A percentile compares a stretch with the other conserved stretches of the same genome.
Evolutionary conservation across 1,140 invertebrate species (phyloP).

Genomic region (Leptinotarsa lineolata): DNA sequence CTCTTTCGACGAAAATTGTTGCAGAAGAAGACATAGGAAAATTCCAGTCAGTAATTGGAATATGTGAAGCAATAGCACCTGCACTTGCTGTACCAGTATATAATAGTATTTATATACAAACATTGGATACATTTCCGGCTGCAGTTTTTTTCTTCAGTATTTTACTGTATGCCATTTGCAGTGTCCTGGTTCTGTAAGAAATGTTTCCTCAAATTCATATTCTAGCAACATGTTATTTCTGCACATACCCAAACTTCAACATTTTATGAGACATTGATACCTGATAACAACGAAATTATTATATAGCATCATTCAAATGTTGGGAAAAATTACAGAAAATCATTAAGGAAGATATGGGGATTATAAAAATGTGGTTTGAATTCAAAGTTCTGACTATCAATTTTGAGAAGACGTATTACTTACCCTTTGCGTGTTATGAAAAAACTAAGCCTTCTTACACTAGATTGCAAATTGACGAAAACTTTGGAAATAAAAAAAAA

Average conservation of each 20-base stretch:
- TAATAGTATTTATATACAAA: conserved; percentile 57
- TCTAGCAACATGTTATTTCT: neutral
- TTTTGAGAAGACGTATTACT: too few species aligned
- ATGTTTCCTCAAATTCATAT: neutral
- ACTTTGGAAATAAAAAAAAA: too few species aligned
- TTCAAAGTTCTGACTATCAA: too few species aligned
- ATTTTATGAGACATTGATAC: neutral
- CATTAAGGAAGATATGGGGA: too few species aligned
- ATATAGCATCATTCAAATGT: too few species aligned
- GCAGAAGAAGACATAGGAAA: conserved; percentile 60
- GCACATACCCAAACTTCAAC: too few species aligned
- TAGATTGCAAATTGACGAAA: too few species aligned
- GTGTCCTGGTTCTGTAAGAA: conserved; percentile 32
- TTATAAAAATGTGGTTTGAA: too few species aligned
- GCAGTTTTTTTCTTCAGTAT: conserved; percentile 58
- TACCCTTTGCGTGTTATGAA: too few species aligned
- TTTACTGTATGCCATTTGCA: conserved; percentile 38
- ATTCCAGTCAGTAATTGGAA: conserved; percentile 62
- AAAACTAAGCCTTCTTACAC: too few species aligned
- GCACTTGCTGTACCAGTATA: conserved; percentile 59
- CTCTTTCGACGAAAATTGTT: conserved; percentile 64
- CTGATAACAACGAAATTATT: neutral
- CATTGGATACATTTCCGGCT: conserved; percentile 55
- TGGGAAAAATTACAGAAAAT: too few species aligned
- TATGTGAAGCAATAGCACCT: conserved; percentile 60